Evolutionary conservation across 2,888 invertebrate species (phyloP).

Genomic region (Drosophila limbata): DNA sequence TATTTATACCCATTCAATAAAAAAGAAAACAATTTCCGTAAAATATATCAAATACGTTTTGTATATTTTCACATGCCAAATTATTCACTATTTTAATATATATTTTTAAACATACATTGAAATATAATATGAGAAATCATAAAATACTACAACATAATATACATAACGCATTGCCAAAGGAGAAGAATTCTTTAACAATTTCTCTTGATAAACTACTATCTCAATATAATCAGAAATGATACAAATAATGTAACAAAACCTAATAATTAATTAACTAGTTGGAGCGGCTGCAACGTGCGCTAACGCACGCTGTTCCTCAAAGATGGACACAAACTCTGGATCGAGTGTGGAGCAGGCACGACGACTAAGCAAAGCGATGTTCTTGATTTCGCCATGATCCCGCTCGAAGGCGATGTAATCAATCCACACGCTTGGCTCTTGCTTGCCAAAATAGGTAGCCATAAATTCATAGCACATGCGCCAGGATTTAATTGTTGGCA

Average conservation of each 20-base stretch:
- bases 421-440: conserved; percentile 90
- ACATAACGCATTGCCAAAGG: background rate
- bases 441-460: conserved; percentile 89
- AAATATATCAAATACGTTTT: background rate
- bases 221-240: background rate
- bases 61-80: background rate
- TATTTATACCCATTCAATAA: too few relatives aligned
- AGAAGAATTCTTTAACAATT: background rate
- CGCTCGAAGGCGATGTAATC: conserved; percentile 90
- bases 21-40: background rate
- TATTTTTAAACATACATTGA: background rate
- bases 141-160: background rate
- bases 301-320: conserved; percentile 64
- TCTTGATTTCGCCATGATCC: conserved; percentile 87
- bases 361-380: conserved; percentile 87
- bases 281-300: conserved; percentile 54
- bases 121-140: background rate
- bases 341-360: conserved; percentile 88
- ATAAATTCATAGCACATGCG: conserved; percentile 88
- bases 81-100: background rate
- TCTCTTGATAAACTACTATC: background rate
- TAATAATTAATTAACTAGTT: conserved; percentile 25
- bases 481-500: conserved; percentile 86
- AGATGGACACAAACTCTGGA: conserved; percentile 52
- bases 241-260: background rate